Base-by-base conservation (phyloP, 2,888 invertebrate genomes). In the Nymphalis polychloros region DNA sequence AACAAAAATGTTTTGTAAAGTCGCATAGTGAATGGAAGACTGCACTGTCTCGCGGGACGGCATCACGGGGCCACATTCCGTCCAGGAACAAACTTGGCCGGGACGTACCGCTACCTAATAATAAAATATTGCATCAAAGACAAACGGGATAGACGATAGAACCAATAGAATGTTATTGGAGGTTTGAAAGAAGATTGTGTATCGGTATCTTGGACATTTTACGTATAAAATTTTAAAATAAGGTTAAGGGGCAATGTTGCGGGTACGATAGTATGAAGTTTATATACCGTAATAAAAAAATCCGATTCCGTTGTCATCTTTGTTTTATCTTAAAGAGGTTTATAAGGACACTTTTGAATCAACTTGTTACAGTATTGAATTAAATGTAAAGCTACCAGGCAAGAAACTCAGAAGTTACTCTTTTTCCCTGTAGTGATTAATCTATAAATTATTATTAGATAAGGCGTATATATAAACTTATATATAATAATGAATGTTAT, bases 41-140 rank as follows among this genome's bases (percentile, higher is more conserved):
- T 3, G 6, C 16, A 17, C 55, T 47, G 59, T 64, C 68, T 64
- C 67, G 64, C 69, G 71, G 67, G 67, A 64, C 57, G 49, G 64
- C 62, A 27, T 57, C 50, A 53, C 60, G 63, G 59, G 64, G 60
- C 69, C 63, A 63, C 72, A 72, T 72, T 72, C 72, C 70, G 63
- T 62, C 59, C 66, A 61, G 70, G 70, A 72, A 72, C 68, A 70
- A 68, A 64, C 67, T 63, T 57, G 69, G 62, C 49, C 17, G 48
- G 63, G 31, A 63, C 65, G 59, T 62, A 64, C 66, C 69, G 63
- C 53, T 64, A 69, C 57, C 59, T 69, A 71, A 69, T 71, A 71
- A 67, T 64, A 64, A 67, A 64, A 71, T 71, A 69, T 69, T 61
- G 63, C 65, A 71, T 68, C 71, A 71, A 68, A 71, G 68, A 71